Evolutionary conservation across 2,888 invertebrate genomes (phyloP).

Genomic region (Myathropa florea): DNA sequence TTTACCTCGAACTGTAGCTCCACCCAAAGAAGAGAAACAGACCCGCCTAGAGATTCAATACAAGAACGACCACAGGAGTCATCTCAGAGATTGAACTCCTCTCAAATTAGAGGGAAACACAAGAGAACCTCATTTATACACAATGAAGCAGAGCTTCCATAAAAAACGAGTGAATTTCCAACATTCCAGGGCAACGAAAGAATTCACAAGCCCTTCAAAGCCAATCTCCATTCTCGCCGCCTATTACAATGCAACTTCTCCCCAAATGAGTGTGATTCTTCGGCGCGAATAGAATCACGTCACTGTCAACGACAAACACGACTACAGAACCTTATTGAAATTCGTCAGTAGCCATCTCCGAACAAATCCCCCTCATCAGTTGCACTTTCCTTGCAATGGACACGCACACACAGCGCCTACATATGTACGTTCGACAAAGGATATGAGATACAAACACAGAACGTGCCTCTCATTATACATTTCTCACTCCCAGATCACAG

Average conservation of each 20-base stretch:
- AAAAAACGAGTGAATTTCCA: not conserved
- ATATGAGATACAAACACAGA: not conserved
- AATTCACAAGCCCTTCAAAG: not conserved
- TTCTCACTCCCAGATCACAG: conserved; percentile 33
- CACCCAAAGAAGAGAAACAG: too few species aligned
- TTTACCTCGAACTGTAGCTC: too few species aligned
- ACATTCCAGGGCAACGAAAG: not conserved
- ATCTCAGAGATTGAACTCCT: too few species aligned
- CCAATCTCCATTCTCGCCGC: not conserved
- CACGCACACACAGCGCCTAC: not conserved
- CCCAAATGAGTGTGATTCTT: not conserved
- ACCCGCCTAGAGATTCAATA: too few species aligned
- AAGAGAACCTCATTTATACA: not conserved
- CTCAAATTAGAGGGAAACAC: not conserved
- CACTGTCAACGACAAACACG: not conserved
- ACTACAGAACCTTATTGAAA: not conserved
- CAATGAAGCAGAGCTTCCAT: not conserved
- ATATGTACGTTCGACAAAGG: not conserved
- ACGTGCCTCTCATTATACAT: conserved; percentile 46
- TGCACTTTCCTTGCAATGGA: not conserved
- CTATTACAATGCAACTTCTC: not conserved
- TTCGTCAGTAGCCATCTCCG: not conserved
- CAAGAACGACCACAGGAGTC: too few species aligned
- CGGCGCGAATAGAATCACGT: not conserved
- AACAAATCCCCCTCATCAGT: not conserved